Evolutionary conservation across 2,113 vertebrate species (phyloP).

Genomic region (Tympanuchus pallidicinctus): DNA sequence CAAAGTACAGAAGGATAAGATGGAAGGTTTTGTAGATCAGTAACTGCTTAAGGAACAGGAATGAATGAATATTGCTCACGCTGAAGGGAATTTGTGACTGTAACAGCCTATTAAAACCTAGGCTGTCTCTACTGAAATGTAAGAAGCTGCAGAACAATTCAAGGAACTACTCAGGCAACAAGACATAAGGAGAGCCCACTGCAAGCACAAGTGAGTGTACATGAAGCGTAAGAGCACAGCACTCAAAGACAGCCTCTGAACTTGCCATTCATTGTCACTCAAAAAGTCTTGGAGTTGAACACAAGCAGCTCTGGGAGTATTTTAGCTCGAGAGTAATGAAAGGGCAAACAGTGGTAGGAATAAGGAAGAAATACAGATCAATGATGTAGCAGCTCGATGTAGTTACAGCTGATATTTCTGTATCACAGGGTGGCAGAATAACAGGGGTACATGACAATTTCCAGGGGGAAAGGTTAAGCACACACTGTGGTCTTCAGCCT

Average conservation of each 20-base stretch:
- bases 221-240: not conserved
- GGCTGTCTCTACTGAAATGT: not conserved
- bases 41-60: not conserved
- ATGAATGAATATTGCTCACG: not conserved
- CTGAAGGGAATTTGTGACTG: not conserved
- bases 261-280: too few relatives aligned
- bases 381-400: not conserved
- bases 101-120: not conserved
- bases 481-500: not conserved
- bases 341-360: not conserved
- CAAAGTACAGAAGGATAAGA: not conserved
- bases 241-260: not conserved
- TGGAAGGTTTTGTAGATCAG: not conserved
- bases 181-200: not conserved
- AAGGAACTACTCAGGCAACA: not conserved
- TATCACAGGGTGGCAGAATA: not conserved
- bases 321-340: not conserved
- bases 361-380: not conserved
- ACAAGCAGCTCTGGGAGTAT: not conserved
- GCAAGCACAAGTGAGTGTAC: not conserved
- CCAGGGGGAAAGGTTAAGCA: not conserved
- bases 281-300: not conserved
- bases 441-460: not conserved
- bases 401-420: accelerated
- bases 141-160: constrained; percentile 1